Evolutionary conservation across 2,888 invertebrate species (phyloP), one percentile per base, ranked within the genome.

Genomic region (Chloromyia formosa): DNA sequence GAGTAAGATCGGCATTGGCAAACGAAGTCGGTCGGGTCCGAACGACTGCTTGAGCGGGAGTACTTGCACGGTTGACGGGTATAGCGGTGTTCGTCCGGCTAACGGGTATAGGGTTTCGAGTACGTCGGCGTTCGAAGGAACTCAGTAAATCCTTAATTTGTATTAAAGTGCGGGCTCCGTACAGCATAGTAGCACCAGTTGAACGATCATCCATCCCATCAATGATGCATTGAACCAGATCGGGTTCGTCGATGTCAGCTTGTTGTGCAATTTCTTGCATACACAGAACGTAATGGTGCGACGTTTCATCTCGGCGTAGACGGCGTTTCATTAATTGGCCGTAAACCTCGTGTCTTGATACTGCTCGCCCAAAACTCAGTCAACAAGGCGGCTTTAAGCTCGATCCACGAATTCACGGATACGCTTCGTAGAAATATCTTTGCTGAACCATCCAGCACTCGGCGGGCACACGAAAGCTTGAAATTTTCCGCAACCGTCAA

Each of bases 211-310:
- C 56, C 18, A 56, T n/a, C 10, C 56, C 56, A 56, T 56, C 56
- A 18, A 56, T 56, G 16, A 56, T 18, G 18, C 56, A 56, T 7
- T 56, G 56, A 1, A 35, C 27, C 2, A 35, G 27, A 35, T 35
- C 27, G 7, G 7, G 3, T 16, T 61, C 61, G 23, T 61, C 61
- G 22, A 61, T 22, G 27, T 61, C 61, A 10, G 61, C 61, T 12
- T 61, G 61, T n/a, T 61, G 22, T n/a, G 61, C 61, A 23, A 61
- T 61, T 23, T 61, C 61, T 27, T 61, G 61, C 61, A 61, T 61
- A 23, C 61, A 61, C 12, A 61, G 61, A 10, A 61, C 27, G 22
- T 61, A 61, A 14, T 10, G n/a, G 61, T n/a, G n/a, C n/a, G n/a
- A n/a, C n/a, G n/a, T 22, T 23, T 61, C 61, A 23, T 61, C 61